Conservation (phyloP, 1,140 invertebrate genomes). For the Augochlora pura region DNA sequence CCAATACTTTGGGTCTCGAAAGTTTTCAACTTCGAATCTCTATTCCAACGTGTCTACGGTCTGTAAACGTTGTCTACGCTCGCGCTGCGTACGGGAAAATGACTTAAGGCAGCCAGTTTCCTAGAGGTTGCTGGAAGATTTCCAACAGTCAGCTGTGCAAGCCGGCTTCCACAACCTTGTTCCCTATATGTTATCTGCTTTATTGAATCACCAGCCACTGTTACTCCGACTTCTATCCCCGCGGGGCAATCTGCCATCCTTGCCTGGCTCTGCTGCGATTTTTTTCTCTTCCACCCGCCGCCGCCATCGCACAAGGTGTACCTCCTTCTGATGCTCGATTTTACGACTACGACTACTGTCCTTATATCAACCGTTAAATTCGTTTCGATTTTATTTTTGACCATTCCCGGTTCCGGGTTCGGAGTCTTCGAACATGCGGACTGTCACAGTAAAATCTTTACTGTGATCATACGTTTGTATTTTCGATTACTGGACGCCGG, state of each 20-base stretch:
- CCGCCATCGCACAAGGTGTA: conserved; percentile 16
- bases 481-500: not conserved
- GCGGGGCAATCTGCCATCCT: conserved; percentile 69
- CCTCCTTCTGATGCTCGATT: conserved; percentile 26
- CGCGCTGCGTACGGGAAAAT: conserved; percentile 26
- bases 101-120: conserved; percentile 43
- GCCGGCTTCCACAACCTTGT: conserved; percentile 56
- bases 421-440: not conserved
- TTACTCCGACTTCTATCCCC: conserved; percentile 56
- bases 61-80: not conserved
- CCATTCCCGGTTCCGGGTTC: conserved; percentile 4
- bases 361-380: conserved; percentile 23
- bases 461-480: not conserved
- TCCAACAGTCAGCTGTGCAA: conserved; percentile 66
- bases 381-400: conserved; percentile 34
- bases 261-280: conserved; percentile 45
- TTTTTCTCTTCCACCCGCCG: conserved; percentile 3
- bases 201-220: conserved; percentile 70
- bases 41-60: not conserved
- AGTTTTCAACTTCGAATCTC: conserved; percentile 1
- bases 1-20: not conserved
- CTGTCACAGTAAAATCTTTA: conserved; percentile 7
- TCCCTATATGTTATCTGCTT: conserved; percentile 67
- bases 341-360: conserved; percentile 6
- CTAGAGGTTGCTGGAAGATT: conserved; percentile 57